Evolutionary conservation across 30 jellyfish, hydroid and myxozoan species (phyloP), one percentile per base, ranked within the genome.

Genomic region (Calvadosia cruxmelitensis): DNA sequence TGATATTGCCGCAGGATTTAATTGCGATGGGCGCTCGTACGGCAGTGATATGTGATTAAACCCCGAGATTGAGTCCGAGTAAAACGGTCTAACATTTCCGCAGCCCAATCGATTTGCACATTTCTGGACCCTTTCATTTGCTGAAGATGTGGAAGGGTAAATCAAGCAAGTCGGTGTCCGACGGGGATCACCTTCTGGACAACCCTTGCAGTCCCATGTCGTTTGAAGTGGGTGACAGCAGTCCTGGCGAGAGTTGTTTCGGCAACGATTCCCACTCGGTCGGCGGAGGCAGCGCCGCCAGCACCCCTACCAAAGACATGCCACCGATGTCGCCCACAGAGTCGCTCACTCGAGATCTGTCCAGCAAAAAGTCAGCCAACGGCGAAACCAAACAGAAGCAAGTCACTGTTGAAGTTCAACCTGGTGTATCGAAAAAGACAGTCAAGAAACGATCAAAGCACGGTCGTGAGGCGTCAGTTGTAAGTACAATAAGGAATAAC

Each of bases 321-420:
- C 57, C 57, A 5, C 57, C 57, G 10, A 10, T 42, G 10, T 42
- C 57, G 57, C 57, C 57, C 10, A 42, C 57, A 20, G 57, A 42
- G 20, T 42, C 57, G 20, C 20, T 42, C 10, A 42, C 57, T 10
- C 10, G 57, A 42, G 57, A 42, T 42, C 20, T 42, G 20, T 42
- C 57, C 10, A 42, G 20, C 10, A 42, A 42, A 42, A 5, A 20
- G 10, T 42, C 57, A 42, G 20, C 57, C 15, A 42, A 42, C 57
- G 57, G 57, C 10, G 90, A 77, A 27, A 91, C 75, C 15, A 64
- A 83, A 7, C 64, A 26, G 33, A 83, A 67, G 61, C 93, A 74
- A 1, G 98, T 89, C 36, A 71, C 67, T 66, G 77, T 89, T 27
- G 98, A 89, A 67, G 94, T 89, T 16, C 82, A 81, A 62, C 95